phyloP scores from a whole-genome alignment of 2,888 invertebrate species.

The Ligdia adustata region DNA sequence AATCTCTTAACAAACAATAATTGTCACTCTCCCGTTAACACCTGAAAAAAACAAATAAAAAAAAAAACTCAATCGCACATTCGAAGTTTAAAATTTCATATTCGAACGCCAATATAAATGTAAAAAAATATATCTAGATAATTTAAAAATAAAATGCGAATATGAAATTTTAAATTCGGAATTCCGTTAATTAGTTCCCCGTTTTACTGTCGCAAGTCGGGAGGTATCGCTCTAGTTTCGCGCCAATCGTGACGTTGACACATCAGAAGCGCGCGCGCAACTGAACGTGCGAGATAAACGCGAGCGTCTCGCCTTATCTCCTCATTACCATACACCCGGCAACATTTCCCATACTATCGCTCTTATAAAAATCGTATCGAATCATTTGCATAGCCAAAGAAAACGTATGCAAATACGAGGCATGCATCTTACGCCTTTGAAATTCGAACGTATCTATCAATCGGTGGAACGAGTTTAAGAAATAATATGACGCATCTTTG shows the following conservation, averaged over 20 bases:
- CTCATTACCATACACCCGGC: conserved; percentile 71
- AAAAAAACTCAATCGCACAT: conserved; percentile 6
- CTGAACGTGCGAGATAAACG: conserved; percentile 73
- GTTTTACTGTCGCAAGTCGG: conserved; percentile 42
- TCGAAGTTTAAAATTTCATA: conserved; percentile 15
- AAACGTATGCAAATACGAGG: conserved; percentile 75
- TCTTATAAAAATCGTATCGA: conserved; percentile 60
- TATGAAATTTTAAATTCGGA: conserved; percentile 32
- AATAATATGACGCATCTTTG: conserved; percentile 67
- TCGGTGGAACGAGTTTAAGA: conserved; percentile 79
- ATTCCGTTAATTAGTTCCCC: conserved; percentile 21
- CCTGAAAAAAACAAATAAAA: conserved; percentile 19
- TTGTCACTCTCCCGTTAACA: conserved; percentile 1
- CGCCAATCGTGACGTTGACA: conserved; percentile 61
- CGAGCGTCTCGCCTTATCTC: conserved; percentile 68
- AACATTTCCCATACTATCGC: conserved; percentile 63
- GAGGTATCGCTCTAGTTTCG: conserved; percentile 44
- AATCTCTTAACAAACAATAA: conserved; percentile 12
- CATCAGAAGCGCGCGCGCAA: conserved; percentile 75
- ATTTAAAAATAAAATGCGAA: conserved; percentile 30
- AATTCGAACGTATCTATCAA: conserved; percentile 75
- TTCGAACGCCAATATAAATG: not conserved
- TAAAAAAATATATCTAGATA: conserved; percentile 1
- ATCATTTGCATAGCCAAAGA: conserved; percentile 76
- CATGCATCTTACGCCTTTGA: conserved; percentile 64